Conservation (phyloP, 2,113 vertebrate genomes). For the Glaucidium brasilianum region DNA sequence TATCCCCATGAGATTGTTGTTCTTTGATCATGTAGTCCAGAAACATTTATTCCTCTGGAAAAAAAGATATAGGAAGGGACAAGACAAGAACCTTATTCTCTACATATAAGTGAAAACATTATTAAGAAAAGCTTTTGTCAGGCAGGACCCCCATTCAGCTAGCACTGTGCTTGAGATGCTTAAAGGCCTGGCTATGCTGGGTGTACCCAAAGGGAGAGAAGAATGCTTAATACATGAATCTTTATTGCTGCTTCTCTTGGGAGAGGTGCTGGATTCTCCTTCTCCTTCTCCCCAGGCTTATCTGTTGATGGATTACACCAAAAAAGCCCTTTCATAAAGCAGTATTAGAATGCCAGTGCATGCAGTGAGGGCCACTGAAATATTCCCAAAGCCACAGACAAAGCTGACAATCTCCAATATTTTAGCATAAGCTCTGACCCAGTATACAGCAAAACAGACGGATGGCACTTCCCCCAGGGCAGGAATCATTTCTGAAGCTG, state of each 20-base stretch:
- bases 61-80: not conserved
- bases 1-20: not conserved
- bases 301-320: not conserved
- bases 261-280: not conserved
- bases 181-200: not conserved
- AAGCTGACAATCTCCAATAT: conserved; percentile 2
- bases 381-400: conserved; percentile 46
- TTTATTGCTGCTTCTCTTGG: not conserved
- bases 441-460: not conserved
- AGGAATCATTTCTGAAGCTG: conserved; percentile 20
- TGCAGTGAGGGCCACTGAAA: not conserved
- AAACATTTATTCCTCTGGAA: not conserved
- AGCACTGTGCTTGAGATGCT: not conserved
- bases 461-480: conserved; percentile 20
- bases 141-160: not conserved
- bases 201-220: not conserved
- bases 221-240: not conserved
- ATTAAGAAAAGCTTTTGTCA: conserved; percentile 1
- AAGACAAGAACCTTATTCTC: not conserved
- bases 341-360: conserved; percentile 39
- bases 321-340: conserved; percentile 1
- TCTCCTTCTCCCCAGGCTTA: not conserved
- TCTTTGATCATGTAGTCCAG: not conserved
- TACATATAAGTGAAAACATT: not conserved
- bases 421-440: conserved; percentile 44